Base-by-base conservation (phyloP, 2,113 vertebrate species). In the Embiotoca jacksoni region DNA sequence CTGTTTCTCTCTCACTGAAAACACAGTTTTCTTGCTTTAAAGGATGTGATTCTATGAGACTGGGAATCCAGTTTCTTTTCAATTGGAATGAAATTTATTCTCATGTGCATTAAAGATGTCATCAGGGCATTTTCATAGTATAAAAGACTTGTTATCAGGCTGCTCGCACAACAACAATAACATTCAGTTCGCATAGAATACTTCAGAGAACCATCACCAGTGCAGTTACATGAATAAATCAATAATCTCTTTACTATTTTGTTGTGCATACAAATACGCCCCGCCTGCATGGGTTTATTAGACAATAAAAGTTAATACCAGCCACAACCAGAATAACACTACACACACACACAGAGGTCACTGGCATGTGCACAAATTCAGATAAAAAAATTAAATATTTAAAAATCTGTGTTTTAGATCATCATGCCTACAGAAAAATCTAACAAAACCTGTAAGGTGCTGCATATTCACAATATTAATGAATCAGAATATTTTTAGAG, bases 231-330 rank as follows among this genome's bases (percentile, higher is more conserved):
- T 76, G 7, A 76, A 33, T 41, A 59, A 44, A 59, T 76, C 4
- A 50, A 31, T 30, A 10, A 15, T 33, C 37, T 67, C 62, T 82
- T 52, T 15, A 35, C 41, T 41, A 66, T 57, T 52, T 39, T 50
- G 3, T 37, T 23, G 46, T 36, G 31, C 47, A 60, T 41, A 57
- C 33, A 53, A 44, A 44, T 44, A 44, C 55, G 33, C 2, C 5
- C 39, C 47, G 23, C 15, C 35, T 4, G 49, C 5, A 37, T 37
- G 5, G 49, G 6, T 23, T 75, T 57, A 23, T 13, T 15, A 58
- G 46, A 70, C 44, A 46, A 16, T 13, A 57, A 6, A 55, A 66
- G 63, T 60, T 3, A 65, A 31, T 3, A 32, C 4, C 23, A 53
- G 5, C n/a, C 8, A 36, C 30, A 50, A 67, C 30, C 37, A 72